Evolutionary conservation across 2,113 vertebrate species (phyloP).

Genomic region (Hippocampus abdominalis): DNA sequence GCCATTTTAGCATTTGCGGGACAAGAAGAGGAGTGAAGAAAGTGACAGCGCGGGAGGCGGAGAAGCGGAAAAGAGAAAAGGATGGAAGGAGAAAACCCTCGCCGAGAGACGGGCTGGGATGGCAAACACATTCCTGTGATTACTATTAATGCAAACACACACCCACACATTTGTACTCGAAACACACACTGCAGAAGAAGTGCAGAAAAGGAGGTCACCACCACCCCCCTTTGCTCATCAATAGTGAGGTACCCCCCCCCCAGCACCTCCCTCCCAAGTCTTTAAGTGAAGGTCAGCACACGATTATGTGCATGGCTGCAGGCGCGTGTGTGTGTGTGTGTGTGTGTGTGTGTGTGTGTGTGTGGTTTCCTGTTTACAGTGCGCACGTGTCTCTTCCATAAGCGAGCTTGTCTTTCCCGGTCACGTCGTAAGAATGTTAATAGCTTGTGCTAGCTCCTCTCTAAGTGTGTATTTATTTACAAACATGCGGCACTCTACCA

Average conservation of each 20-base stretch:
- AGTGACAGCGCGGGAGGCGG: constrained; percentile 35
- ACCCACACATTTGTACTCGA: constrained; percentile 12
- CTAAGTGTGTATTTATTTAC: constrained; percentile 27
- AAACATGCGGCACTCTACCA: constrained; percentile 26
- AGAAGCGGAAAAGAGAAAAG: constrained; percentile 27
- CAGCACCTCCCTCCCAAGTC: constrained; percentile 27
- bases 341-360: constrained; percentile 5
- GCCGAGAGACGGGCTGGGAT: constrained; percentile 20
- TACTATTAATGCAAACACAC: background rate
- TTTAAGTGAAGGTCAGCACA: constrained; percentile 58
- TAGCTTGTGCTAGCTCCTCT: background rate
- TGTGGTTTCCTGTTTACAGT: constrained; percentile 30
- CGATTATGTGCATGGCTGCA: constrained; percentile 41
- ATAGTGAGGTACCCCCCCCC: constrained; percentile 15
- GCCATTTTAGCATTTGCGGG: background rate
- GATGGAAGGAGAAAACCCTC: constrained; percentile 7
- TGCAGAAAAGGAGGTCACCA: constrained; percentile 34
- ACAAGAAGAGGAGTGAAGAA: background rate
- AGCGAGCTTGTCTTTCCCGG: constrained; percentile 30
- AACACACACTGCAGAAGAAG: constrained; percentile 5
- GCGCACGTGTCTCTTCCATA: constrained; percentile 30
- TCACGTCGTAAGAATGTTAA: constrained; percentile 24
- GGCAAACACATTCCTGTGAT: constrained; percentile 20
- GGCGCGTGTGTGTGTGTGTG: constrained; percentile 13
- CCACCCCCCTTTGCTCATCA: constrained; percentile 35